Conservation (phyloP, 2,113 vertebrate genomes). For the Dasyurus viverrinus region DNA sequence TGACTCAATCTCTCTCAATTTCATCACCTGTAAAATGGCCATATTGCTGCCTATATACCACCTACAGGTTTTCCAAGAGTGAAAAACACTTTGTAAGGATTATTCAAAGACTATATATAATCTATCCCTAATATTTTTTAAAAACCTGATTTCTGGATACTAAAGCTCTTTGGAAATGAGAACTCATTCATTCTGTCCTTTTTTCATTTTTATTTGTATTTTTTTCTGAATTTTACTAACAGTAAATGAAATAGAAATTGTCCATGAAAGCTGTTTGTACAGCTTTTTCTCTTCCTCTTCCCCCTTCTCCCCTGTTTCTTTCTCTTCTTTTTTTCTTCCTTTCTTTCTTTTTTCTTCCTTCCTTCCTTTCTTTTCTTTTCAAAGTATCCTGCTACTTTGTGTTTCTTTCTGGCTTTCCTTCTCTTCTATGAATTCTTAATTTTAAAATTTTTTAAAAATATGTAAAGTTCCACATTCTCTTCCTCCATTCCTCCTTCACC, state of each 20-base stretch:
- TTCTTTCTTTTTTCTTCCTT: too few species aligned
- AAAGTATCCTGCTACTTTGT: background rate
- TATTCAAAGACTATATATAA: background rate
- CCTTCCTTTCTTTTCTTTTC: background rate
- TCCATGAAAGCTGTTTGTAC: background rate
- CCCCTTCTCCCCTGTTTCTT: too few species aligned
- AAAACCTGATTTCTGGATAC: background rate
- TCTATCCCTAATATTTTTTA: background rate
- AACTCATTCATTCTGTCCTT: background rate
- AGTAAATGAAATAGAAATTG: background rate
- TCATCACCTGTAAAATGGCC: background rate
- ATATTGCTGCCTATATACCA: too few species aligned
- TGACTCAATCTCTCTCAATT: background rate
- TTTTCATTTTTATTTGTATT: background rate
- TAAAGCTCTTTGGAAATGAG: rapidly evolving
- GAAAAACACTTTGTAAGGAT: background rate
- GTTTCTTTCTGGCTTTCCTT: background rate
- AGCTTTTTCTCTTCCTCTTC: background rate
- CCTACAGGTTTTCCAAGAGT: background rate
- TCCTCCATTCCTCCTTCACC: background rate
- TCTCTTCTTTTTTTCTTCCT: too few species aligned
- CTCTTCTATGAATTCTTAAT: background rate
- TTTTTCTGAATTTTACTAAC: background rate
- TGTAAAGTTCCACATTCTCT: background rate
- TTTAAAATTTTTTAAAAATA: background rate